Percentiles rank a stretch among this genome's conserved stretches.
phyloP scores from a whole-genome alignment of 2,888 invertebrate genomes.

The Nomada fucata region DNA sequence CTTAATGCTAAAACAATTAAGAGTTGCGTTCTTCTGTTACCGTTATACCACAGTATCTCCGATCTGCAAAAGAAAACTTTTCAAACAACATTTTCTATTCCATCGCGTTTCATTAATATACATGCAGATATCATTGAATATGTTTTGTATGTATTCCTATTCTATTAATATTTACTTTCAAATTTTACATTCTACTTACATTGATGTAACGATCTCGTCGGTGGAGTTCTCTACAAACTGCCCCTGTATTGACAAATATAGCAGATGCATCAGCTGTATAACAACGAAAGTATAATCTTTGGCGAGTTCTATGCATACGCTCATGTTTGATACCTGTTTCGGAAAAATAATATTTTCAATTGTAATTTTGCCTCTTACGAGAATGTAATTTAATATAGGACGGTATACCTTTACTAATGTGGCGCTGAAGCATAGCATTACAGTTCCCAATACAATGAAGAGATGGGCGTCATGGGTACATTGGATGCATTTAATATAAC shows the following conservation, averaged over 20 bases:
- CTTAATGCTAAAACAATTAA: conserved; percentile 4
- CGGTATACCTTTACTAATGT: conserved; percentile 15
- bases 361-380: not conserved
- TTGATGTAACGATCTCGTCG: not conserved
- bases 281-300: not conserved
- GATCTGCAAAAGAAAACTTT: conserved; percentile 6
- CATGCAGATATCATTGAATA: not conserved
- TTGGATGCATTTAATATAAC: conserved; percentile 3
- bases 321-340: not conserved
- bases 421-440: conserved; percentile 7
- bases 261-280: conserved; percentile 12
- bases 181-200: conserved; percentile 12
- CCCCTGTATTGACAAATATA: conserved; percentile 20
- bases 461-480: not conserved
- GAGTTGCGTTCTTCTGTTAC: not conserved
- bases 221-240: conserved; percentile 15
- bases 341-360: not conserved
- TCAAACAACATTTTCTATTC: not conserved
- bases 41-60: not conserved
- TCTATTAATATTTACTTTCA: too few species aligned
- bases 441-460: not conserved
- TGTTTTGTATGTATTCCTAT: too few species aligned
- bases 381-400: too few species aligned
- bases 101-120: not conserved
- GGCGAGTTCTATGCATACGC: not conserved